Base-by-base conservation (phyloP, 2,113 vertebrate species). In the Pterophyllum scalare region DNA sequence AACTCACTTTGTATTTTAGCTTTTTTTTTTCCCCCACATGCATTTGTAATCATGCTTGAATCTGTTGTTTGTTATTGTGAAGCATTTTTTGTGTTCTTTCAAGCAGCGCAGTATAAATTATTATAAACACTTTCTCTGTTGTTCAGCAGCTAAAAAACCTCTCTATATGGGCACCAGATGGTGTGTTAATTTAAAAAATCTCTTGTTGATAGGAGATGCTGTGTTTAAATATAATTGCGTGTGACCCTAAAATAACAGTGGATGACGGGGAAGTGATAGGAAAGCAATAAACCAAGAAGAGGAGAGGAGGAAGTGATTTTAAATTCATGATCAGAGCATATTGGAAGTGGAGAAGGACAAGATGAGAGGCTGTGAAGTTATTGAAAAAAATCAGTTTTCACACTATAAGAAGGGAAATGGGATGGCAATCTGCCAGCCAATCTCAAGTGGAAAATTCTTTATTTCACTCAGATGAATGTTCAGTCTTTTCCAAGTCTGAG, bases 331-430 rank as follows among this genome's bases (percentile, higher is more conserved):
- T 38, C 13, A 1, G 60, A 77, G 59, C 43, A 19, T 59, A 64
- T 33, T 64, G 31, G 60, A 76, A 62, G 80, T 72, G 40, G 58
- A 81, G 72, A 74, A 83, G 65, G 76, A 59, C 0, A 33, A 76
- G 62, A 26, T n/a, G 80, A 75, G 54, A 70, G 6, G 38, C 75
- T 56, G 81, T 38, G 81, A 74, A 31, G 58, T 74, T 61, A 62
- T 75, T 87, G 64, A 78, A 77, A 77, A 77, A 80, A 87, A 82
- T 2, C 65, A 54, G 75, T 86, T 77, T 64, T 60, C 56, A 40
- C 2, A 52, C 3, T 13, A 20, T 14, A n/a, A 43, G 15, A n/a
- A 6, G n/a, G 49, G 38, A 35, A 76, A 58, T 4, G 24, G 35
- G 35, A 46, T 3, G 70, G 31, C 56, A 74, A 72, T 70, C 75